Evolutionary conservation across 2,113 vertebrate genomes (phyloP), one percentile per base, ranked within the genome.

Genomic region (Poicephalus gulielmi): DNA sequence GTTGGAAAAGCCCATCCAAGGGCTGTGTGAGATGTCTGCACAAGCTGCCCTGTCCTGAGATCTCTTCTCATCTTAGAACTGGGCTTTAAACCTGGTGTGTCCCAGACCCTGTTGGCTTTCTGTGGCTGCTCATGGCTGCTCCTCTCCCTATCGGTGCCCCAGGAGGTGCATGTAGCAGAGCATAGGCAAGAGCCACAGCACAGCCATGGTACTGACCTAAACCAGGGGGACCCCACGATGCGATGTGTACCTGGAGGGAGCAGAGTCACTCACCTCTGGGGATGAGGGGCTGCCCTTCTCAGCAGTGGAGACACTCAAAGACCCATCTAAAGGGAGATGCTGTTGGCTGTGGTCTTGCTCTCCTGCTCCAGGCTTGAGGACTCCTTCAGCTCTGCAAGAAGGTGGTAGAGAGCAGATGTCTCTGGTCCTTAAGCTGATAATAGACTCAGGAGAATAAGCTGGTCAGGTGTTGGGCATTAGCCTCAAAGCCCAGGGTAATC

Each of bases 351-450:
- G 10, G 35, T 17, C 44, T 60, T 13, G 18, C n/a, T 37, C 44
- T 67, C 41, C 35, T 47, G 55, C 80, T 31, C n/a, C 13, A 3
- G 24, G 64, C 71, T 75, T 17, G 47, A 41, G 81, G 86, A 24
- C 25, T 86, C 81, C 55, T 64, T 8, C 43, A 12, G 88, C 44
- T 76, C 76, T 66, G 46, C 2, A 13, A 46, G 55, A 67, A 31
- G 55, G 27, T 3, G 3, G 18, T 0, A 10, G 68, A 57, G 33
- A 94, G 73, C 95, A 86, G 96, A 97, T 97, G 96, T 96, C 94
- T 94, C 91, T 52, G 84, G 68, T 77, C 67, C 69, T 88, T 97
- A 97, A 97, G 94, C 97, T 95, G 96, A 93, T 97, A 97, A 97
- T 91, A 39, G 94, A 92, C 94, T 97, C 94, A 96, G 76, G 43